Conservation (phyloP, 2,888 invertebrate species). For the Vandiemenella viatica region DNA sequence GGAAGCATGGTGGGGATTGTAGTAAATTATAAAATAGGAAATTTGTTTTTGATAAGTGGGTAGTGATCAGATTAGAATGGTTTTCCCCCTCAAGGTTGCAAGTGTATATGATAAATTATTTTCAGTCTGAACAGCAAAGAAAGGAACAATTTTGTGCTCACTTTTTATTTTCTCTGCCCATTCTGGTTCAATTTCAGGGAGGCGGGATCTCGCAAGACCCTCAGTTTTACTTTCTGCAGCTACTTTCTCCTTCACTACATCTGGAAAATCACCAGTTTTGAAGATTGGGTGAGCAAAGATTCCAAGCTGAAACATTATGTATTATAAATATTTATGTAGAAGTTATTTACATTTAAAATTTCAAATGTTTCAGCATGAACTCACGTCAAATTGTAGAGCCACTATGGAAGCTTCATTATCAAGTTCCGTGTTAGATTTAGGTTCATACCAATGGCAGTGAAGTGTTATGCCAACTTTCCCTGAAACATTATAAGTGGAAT, state of each 20-base stretch:
- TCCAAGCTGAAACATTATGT: constrained; percentile 34
- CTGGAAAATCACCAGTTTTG: constrained; percentile 47
- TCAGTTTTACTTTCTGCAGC: constrained; percentile 40
- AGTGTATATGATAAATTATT: no score
- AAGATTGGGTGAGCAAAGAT: constrained; percentile 55
- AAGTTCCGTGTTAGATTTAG: constrained; percentile 7
- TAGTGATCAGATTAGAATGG: neutral
- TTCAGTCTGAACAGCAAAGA: no score
- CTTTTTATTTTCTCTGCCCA: constrained; percentile 29
- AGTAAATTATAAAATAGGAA: no score
- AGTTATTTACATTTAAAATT: neutral
- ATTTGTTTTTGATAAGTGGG: no score
- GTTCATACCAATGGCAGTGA: constrained; percentile 12
- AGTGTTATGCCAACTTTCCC: constrained; percentile 17
- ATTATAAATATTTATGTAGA: constrained; percentile 17
- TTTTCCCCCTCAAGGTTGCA: neutral
- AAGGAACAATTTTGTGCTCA: constrained; percentile 5
- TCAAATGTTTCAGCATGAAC: neutral
- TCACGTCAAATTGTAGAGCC: constrained; percentile 13
- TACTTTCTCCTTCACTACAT: constrained; percentile 42
- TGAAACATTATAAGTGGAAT: no score
- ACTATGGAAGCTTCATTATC: constrained; percentile 8
- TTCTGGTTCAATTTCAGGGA: constrained; percentile 42
- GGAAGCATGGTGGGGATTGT: no score
- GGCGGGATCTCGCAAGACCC: constrained; percentile 40